Evolutionary conservation across 1,140 invertebrate genomes (phyloP).

Genomic region (Drosophila erecta): DNA sequence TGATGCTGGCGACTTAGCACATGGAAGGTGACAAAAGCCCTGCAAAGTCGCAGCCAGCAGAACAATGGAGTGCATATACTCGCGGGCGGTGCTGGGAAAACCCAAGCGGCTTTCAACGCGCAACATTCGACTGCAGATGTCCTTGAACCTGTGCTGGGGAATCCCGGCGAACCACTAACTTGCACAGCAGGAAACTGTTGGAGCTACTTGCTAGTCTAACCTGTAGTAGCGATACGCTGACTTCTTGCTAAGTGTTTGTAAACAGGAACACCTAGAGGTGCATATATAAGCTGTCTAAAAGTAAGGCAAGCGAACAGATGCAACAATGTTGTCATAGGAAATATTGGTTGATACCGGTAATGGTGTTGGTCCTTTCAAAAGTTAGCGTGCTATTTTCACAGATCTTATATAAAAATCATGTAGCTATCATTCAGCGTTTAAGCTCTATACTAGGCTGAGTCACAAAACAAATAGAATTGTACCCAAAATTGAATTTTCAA

Average conservation of each 20-base stretch:
- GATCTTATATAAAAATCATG: not conserved
- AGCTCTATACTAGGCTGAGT: not conserved
- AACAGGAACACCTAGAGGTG: not conserved
- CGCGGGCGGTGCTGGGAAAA: slow-evolving; percentile 1
- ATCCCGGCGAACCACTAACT: slow-evolving; percentile 4
- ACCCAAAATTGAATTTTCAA: not conserved
- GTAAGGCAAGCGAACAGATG: slow-evolving; percentile 4
- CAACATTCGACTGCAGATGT: slow-evolving; percentile 13
- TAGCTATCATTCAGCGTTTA: not conserved
- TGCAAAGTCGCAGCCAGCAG: slow-evolving; percentile 16
- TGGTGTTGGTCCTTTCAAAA: too few relatives aligned
- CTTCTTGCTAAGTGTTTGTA: not conserved
- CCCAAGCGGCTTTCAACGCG: slow-evolving; percentile 8
- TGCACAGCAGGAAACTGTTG: not conserved
- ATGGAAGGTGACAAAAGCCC: slow-evolving; percentile 53
- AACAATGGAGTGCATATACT: slow-evolving; percentile 48
- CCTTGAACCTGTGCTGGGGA: slow-evolving; percentile 40
- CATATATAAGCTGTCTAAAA: not conserved
- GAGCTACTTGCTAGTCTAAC: not conserved
- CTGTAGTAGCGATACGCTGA: not conserved
- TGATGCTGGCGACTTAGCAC: slow-evolving; percentile 48
- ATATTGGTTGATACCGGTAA: too few relatives aligned
- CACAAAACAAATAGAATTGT: not conserved
- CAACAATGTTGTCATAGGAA: too few relatives aligned
- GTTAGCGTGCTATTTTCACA: not conserved